A percentile compares a stretch with the other conserved stretches of the same genome.
phyloP scores from a whole-genome alignment of 2,797 vertebrate genomes.

The Semotilus atromaculatus region DNA sequence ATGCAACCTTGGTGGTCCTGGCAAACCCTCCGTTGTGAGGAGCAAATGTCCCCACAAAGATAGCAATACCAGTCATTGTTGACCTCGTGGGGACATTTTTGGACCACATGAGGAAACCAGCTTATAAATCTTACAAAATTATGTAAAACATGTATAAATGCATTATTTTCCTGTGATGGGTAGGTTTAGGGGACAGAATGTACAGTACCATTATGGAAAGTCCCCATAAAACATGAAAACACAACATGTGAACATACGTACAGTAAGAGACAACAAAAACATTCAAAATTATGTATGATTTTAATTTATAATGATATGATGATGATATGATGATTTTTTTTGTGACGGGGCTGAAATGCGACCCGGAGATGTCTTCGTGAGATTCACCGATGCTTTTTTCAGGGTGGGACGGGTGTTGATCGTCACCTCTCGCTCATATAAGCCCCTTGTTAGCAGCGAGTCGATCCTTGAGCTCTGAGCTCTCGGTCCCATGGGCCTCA shows the following conservation, averaged over 20 bases:
- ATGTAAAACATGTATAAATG: too few relatives aligned
- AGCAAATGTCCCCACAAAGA: too few relatives aligned
- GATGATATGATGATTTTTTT: neutral
- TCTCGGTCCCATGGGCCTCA: constrained; percentile 50
- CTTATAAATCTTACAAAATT: too few relatives aligned
- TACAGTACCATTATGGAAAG: too few relatives aligned
- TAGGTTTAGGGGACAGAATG: too few relatives aligned
- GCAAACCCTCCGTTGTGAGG: neutral
- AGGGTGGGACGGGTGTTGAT: neutral
- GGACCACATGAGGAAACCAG: too few relatives aligned
- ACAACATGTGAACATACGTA: neutral
- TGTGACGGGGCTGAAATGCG: neutral
- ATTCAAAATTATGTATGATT: too few relatives aligned
- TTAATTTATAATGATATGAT: too few relatives aligned
- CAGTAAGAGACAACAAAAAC: too few relatives aligned
- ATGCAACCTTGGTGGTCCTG: neutral
- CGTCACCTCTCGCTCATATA: constrained; percentile 34
- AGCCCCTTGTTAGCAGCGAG: constrained; percentile 30
- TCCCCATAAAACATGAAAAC: neutral
- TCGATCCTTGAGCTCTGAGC: constrained; percentile 17
- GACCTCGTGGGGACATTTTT: neutral
- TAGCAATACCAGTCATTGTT: too few relatives aligned
- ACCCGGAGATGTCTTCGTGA: neutral
- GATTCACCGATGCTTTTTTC: neutral
- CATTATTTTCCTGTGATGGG: too few relatives aligned